Percentiles rank a stretch among this genome's conserved stretches.
Conservation (phyloP, 2,113 vertebrate species). For the Etheostoma cragini region DNA sequence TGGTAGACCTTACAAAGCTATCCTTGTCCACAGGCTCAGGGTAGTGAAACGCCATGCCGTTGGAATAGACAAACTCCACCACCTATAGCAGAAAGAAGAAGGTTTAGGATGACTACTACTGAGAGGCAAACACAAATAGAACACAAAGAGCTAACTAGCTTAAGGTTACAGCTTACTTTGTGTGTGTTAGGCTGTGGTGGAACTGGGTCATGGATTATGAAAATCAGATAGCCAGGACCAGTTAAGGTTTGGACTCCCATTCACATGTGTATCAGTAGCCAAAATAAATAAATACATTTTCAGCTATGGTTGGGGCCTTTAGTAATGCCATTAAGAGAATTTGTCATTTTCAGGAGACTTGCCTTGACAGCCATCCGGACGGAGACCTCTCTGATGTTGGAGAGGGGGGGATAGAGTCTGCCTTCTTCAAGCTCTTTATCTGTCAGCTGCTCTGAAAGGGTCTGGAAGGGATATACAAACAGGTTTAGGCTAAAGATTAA, state of each 20-base stretch:
- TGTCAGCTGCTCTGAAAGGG: conserved; percentile 89
- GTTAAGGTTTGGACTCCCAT: not conserved
- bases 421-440: conserved; percentile 91
- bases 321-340: not conserved
- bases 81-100: conserved; percentile 82
- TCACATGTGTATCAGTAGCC: not conserved
- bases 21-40: conserved; percentile 94
- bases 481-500: conserved; percentile 6
- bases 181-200: not conserved
- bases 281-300: too few relatives aligned
- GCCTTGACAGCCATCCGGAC: conserved; percentile 93
- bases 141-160: not conserved
- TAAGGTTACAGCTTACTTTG: not conserved
- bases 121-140: not conserved
- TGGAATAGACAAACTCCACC: conserved; percentile 91
- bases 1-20: conserved; percentile 85
- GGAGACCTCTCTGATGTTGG: conserved; percentile 97
- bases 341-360: conserved; percentile 57
- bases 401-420: conserved; percentile 92
- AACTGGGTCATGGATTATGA: not conserved
- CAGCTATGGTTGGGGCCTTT: not conserved
- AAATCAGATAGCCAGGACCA: not conserved
- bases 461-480: conserved; percentile 77
- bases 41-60: conserved; percentile 96
- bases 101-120: conserved; percentile 3